Evolutionary conservation across 2,113 vertebrate genomes (phyloP).

Genomic region (Holacanthus passer): DNA sequence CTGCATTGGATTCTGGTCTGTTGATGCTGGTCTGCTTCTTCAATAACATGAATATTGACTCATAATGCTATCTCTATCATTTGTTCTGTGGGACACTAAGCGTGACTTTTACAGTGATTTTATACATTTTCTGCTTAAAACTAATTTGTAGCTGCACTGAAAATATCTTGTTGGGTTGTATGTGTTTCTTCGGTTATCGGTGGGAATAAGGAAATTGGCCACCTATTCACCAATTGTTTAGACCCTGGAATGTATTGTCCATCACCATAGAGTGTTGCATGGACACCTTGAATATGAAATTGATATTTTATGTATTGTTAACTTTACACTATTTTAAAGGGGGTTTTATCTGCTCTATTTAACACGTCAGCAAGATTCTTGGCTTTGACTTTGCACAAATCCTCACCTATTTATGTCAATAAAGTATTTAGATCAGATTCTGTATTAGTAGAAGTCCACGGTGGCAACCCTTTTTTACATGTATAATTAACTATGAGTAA

Average conservation of each 20-base stretch:
- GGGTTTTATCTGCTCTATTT: background rate
- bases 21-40: background rate
- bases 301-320: background rate
- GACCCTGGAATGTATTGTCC: background rate
- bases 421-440: background rate
- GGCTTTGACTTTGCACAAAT: background rate
- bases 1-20: background rate
- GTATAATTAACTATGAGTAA: slow-evolving; percentile 7
- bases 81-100: background rate
- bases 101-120: background rate
- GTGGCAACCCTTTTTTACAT: background rate
- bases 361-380: background rate
- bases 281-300: background rate
- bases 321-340: background rate
- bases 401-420: background rate
- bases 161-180: background rate
- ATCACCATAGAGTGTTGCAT: background rate
- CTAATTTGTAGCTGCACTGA: background rate
- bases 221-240: background rate
- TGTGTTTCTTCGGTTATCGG: background rate
- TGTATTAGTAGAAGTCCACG: background rate
- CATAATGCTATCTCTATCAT: background rate
- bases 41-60: background rate
- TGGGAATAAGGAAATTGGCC: background rate
- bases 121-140: background rate